Conservation (phyloP, 2,113 vertebrate genomes). For the Amphiprion percula region DNA sequence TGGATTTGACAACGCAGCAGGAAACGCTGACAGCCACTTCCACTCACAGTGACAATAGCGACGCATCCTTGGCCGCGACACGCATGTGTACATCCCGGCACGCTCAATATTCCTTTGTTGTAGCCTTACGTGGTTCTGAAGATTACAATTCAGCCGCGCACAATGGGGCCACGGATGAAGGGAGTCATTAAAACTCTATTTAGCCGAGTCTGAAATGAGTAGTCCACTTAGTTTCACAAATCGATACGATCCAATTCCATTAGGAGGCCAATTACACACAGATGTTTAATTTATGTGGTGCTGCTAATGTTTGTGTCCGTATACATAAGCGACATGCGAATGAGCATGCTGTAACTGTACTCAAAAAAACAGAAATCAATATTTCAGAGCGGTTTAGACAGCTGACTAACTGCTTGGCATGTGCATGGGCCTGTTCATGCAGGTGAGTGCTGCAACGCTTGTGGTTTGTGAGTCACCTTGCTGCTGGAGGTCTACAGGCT, state of each 20-base stretch:
- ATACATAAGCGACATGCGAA: slow-evolving; percentile 18
- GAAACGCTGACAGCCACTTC: background rate
- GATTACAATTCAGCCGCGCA: slow-evolving; percentile 28
- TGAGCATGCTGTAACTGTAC: slow-evolving; percentile 15
- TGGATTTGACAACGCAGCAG: background rate
- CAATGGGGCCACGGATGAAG: slow-evolving; percentile 29
- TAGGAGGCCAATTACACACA: slow-evolving; percentile 50
- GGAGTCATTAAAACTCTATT: slow-evolving; percentile 63
- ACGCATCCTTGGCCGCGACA: background rate
- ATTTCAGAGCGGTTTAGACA: slow-evolving; percentile 13
- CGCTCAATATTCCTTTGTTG: slow-evolving; percentile 32
- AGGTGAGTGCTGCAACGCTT: background rate
- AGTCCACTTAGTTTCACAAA: slow-evolving; percentile 59
- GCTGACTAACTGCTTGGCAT: slow-evolving; percentile 36
- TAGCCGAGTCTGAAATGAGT: slow-evolving; percentile 42
- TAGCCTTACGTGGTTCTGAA: slow-evolving; percentile 3
- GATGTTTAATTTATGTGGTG: slow-evolving; percentile 57
- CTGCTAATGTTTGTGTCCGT: slow-evolving; percentile 28
- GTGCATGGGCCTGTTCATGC: slow-evolving; percentile 18
- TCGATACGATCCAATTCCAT: slow-evolving; percentile 63
- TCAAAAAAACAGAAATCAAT: slow-evolving; percentile 26
- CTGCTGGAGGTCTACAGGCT: slow-evolving; percentile 34
- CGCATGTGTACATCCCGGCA: background rate
- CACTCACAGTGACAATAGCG: slow-evolving; percentile 8
- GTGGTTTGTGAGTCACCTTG: slow-evolving; percentile 52